Percentiles rank a stretch among this genome's conserved stretches.
Conservation (phyloP, 2,113 vertebrate species). For the Xenopus laevis region DNA sequence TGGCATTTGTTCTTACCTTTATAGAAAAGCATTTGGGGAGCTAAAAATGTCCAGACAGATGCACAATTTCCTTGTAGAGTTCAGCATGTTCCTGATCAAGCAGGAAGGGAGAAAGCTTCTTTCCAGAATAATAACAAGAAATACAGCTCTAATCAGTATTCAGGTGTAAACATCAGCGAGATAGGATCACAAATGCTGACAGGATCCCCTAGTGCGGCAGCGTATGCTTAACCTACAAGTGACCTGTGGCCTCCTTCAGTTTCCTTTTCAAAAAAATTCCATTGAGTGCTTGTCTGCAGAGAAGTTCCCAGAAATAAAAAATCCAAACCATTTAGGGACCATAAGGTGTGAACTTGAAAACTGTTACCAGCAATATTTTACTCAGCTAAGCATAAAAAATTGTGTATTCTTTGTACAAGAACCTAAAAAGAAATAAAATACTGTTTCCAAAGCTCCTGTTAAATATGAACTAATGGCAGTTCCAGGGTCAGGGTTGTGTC, state of each 20-base stretch:
- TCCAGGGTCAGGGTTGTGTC: too few species aligned
- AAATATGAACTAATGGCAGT: too few species aligned
- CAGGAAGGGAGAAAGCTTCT: not conserved
- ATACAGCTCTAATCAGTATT: constrained; percentile 31
- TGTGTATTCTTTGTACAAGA: too few species aligned
- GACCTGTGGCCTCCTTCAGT: constrained; percentile 25
- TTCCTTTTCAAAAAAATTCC: constrained; percentile 35
- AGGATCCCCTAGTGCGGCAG: constrained; percentile 21
- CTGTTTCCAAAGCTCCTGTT: too few species aligned
- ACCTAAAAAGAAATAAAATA: too few species aligned
- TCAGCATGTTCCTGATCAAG: constrained; percentile 1
- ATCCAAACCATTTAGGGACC: constrained; percentile 8
- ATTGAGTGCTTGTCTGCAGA: constrained; percentile 26
- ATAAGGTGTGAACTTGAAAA: not conserved
- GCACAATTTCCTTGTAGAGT: constrained; percentile 30
- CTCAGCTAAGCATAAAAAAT: too few species aligned
- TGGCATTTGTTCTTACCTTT: not conserved
- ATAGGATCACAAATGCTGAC: constrained; percentile 38
- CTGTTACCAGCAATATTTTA: too few species aligned
- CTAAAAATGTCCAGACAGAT: not conserved
- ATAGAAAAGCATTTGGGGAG: constrained; percentile 1
- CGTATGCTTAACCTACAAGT: constrained; percentile 31
- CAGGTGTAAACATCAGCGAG: constrained; percentile 42
- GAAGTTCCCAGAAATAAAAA: constrained; percentile 14
- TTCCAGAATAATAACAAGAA: constrained; percentile 1